A percentile compares a stretch with the other conserved stretches of the same genome.
Evolutionary conservation across 2,113 vertebrate species (phyloP).

Genomic region (Pterocles orientalis): DNA sequence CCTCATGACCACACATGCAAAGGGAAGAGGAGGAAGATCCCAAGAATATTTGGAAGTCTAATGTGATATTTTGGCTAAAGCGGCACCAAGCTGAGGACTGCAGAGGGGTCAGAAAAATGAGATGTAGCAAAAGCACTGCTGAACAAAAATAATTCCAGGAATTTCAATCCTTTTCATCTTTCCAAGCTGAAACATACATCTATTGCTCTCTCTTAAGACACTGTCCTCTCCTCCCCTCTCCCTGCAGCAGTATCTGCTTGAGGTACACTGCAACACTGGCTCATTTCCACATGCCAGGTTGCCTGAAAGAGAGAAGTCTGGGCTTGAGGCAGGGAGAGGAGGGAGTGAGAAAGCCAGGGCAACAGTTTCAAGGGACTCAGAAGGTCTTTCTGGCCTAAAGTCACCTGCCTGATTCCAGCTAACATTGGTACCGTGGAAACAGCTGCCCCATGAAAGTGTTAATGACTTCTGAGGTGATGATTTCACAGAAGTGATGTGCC

Average conservation of each 20-base stretch:
- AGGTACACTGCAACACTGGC: constrained; percentile 5
- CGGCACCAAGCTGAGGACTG: not conserved
- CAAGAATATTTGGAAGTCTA: not conserved
- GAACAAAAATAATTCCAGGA: not conserved
- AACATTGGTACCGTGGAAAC: not conserved
- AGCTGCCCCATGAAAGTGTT: not conserved
- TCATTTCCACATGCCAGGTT: constrained; percentile 21
- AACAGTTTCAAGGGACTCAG: not conserved
- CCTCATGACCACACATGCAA: not conserved
- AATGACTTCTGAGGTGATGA: not conserved
- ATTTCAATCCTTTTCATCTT: not conserved
- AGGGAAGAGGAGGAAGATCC: not conserved
- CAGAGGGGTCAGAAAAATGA: not conserved
- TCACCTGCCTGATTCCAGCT: not conserved
- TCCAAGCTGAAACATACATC: not conserved
- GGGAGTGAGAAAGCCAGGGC: not conserved
- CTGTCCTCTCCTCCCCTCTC: not conserved
- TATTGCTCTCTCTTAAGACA: not conserved
- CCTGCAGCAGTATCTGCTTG: constrained; percentile 16
- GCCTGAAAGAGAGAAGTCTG: not conserved
- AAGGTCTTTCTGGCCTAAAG: not conserved
- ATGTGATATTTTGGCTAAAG: not conserved
- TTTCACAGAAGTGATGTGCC: not conserved
- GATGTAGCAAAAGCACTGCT: not conserved
- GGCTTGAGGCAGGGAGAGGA: not conserved